These are phyloP conservation scores for Blera fallax DNA, from an alignment of 2,888 invertebrate genomes.

Conservation along the genomic window DNA sequence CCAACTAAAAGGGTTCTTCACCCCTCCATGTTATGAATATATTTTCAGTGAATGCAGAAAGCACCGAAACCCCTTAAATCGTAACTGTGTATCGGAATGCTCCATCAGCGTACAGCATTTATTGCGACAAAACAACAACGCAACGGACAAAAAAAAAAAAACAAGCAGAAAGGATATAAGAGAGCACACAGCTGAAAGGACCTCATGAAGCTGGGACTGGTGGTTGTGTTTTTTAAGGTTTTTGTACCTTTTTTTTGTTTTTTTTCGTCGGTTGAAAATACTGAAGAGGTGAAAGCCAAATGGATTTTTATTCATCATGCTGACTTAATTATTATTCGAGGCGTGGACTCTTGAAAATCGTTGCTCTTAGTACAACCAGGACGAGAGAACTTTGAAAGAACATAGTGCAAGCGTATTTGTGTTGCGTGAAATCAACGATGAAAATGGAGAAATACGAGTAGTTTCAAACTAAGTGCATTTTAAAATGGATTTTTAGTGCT, in stretches of 20 bases:
- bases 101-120: conserved; percentile 25
- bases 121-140: conserved; percentile 35
- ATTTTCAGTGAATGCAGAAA: conserved; percentile 39
- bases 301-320: conserved; percentile 56
- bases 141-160: neutral
- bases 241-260: too few species aligned
- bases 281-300: conserved; percentile 55
- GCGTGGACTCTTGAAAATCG: conserved; percentile 36
- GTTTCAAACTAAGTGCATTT: neutral
- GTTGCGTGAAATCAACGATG: conserved; percentile 4
- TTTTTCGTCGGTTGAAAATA: conserved; percentile 42
- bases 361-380: neutral
- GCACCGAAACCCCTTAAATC: conserved; percentile 48
- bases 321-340: conserved; percentile 65
- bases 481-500: neutral
- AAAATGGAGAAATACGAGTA: neutral
- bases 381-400: neutral
- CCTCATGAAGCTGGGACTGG: neutral
- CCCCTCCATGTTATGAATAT: conserved; percentile 49
- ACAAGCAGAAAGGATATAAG: neutral
- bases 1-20: conserved; percentile 61
- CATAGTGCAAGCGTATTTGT: neutral
- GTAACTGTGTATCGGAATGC: conserved; percentile 53
- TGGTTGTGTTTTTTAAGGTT: conserved; percentile 22
- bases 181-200: neutral